Evolutionary conservation across 2,888 invertebrate species (phyloP), one percentile per base, ranked within the genome.

Genomic region (Frankliniella intonsa): DNA sequence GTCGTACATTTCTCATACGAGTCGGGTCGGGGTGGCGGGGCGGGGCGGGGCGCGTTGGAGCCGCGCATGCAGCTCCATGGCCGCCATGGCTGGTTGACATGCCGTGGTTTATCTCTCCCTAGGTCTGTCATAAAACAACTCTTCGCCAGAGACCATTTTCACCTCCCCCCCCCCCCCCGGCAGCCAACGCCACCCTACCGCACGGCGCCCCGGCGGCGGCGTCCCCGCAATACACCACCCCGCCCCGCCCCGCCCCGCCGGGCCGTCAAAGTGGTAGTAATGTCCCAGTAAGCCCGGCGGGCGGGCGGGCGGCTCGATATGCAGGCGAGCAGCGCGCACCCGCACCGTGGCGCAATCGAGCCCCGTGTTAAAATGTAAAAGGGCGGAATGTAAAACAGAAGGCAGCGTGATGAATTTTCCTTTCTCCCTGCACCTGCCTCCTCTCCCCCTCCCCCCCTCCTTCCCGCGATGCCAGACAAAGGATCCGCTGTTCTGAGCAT

Each of bases 71-170:
- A 17, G 55, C 3, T 8, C 14, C 55, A 55, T 17, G 25, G 62
- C 62, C 69, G 17, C 69, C 25, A 5, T 22, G 22, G 14, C 62
- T n/a, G 62, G 17, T 62, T n/a, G 62, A n/a, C 62, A 17, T n/a
- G 17, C 14, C 62, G 14, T 62, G 62, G 62, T 76, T 76, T 76
- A 76, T 76, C 22, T 25, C 69, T 76, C 69, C 69, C 69, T 22
- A 25, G 25, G 69, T 22, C 25, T 22, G 69, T 76, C 69, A 76
- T 76, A 76, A 76, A 76, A 76, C 69, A 76, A 76, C 69, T 76
- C 69, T 76, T 76, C 69, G 69, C 69, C 69, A 8, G 25, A 76
- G 69, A 76, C 69, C 69, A 76, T 76, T 76, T 76, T 76, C 69
- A 76, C 69, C 69, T 76, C 25, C 14, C 14, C 55, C 55, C 14